Conservation (phyloP, 2,797 vertebrate genomes). For the Antrozous pallidus region DNA sequence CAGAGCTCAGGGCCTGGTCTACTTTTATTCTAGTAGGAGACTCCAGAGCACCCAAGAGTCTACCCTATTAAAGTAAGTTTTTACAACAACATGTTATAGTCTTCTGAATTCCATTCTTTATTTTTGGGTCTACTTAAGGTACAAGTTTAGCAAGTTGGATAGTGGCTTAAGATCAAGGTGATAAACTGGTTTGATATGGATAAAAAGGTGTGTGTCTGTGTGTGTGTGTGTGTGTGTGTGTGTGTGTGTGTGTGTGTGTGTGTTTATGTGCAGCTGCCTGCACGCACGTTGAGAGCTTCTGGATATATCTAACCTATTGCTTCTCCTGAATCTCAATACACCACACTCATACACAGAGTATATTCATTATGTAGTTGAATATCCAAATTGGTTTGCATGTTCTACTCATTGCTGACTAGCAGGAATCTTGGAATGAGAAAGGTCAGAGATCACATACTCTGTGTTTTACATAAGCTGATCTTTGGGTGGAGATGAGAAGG, state of each 20-base stretch:
- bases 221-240: not conserved
- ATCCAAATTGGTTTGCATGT: not conserved
- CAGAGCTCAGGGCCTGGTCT: not conserved
- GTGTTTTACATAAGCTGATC: not conserved
- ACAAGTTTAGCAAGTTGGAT: not conserved
- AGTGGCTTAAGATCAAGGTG: not conserved
- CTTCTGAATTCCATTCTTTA: not conserved
- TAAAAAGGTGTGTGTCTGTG: not conserved
- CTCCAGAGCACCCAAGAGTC: not conserved
- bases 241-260: not conserved
- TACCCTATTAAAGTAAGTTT: not conserved
- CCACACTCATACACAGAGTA: not conserved
- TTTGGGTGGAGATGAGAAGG: not conserved
- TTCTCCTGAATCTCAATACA: not conserved
- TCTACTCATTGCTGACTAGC: not conserved
- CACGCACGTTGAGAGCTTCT: not conserved
- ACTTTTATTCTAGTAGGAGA: not conserved
- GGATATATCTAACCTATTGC: not conserved
- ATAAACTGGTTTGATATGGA: not conserved
- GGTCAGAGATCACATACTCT: not conserved
- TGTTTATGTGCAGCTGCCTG: no score
- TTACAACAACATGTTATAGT: not conserved
- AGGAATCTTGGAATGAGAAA: not conserved
- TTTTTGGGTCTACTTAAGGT: not conserved
- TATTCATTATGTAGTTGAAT: not conserved